Evolutionary conservation across 1,140 invertebrate species (phyloP).

Genomic region (Tribolium castaneum): DNA sequence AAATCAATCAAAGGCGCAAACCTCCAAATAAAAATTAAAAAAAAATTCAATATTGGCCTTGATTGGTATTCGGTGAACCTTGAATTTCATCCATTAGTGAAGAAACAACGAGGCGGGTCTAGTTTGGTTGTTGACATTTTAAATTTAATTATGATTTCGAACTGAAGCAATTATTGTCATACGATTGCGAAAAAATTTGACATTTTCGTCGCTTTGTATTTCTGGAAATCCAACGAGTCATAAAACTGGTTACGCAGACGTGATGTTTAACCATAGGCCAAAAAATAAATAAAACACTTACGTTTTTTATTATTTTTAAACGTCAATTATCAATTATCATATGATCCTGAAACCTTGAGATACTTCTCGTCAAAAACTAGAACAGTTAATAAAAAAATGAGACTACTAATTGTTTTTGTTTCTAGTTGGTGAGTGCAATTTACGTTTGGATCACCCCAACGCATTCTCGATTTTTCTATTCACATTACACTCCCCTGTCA

Average conservation of each 20-base stretch:
- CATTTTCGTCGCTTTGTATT: not conserved
- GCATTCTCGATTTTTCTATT: constrained; percentile 27
- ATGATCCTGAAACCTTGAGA: constrained; percentile 5
- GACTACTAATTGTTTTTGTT: constrained; percentile 8
- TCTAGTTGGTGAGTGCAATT: constrained; percentile 22
- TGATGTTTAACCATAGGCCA: not conserved
- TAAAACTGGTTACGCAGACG: not conserved
- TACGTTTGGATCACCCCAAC: constrained; percentile 13
- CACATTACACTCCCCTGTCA: not conserved
- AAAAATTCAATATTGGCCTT: constrained; percentile 7
- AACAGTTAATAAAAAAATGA: not conserved
- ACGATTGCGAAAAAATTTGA: constrained; percentile 1
- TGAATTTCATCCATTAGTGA: constrained; percentile 30
- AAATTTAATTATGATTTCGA: constrained; percentile 28
- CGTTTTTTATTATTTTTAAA: not conserved
- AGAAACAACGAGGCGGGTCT: constrained; percentile 26
- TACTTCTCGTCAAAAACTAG: constrained; percentile 9
- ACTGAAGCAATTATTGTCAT: constrained; percentile 25
- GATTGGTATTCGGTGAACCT: constrained; percentile 12
- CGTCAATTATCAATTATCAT: not conserved
- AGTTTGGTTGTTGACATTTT: constrained; percentile 33
- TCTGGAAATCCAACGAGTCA: not conserved
- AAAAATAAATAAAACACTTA: not conserved
- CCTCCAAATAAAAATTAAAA: not conserved
- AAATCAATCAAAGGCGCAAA: not conserved